A percentile compares a stretch with the other conserved stretches of the same genome.
Evolutionary conservation across 2,113 vertebrate species (phyloP).

Genomic region (Anseranas semipalmata): DNA sequence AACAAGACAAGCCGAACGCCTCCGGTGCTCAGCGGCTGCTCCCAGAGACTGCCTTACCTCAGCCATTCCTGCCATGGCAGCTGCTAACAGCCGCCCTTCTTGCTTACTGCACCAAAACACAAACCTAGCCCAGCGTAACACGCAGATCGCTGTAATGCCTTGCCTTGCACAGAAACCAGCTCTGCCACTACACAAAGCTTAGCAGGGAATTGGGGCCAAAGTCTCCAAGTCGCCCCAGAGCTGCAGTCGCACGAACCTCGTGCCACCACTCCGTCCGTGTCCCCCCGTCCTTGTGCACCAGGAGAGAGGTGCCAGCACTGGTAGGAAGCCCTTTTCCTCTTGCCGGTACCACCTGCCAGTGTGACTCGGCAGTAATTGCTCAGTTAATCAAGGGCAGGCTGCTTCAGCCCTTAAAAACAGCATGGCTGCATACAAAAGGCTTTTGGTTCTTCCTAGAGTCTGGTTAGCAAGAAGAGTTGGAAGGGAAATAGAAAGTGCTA

Average conservation of each 20-base stretch:
- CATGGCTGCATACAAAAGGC: neutral
- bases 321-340: neutral
- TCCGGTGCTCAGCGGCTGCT: neutral
- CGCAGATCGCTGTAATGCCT: neutral
- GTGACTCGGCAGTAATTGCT: neutral
- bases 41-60: neutral
- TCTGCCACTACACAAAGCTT: neutral
- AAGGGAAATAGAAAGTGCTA: neutral
- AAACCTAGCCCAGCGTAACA: neutral
- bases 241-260: neutral
- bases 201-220: neutral
- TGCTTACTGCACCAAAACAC: neutral
- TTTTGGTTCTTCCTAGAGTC: neutral
- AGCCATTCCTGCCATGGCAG: neutral
- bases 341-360: neutral
- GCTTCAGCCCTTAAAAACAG: neutral
- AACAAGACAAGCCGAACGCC: neutral
- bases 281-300: rapidly evolving
- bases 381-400: neutral
- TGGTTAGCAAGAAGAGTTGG: neutral
- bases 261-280: no score
- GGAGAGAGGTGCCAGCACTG: neutral
- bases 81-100: neutral
- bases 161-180: neutral
- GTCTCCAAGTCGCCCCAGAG: neutral